These are phyloP conservation scores for Argyrosomus regius DNA, from an alignment of 2,797 vertebrate genomes.

Conservation along the genomic window DNA sequence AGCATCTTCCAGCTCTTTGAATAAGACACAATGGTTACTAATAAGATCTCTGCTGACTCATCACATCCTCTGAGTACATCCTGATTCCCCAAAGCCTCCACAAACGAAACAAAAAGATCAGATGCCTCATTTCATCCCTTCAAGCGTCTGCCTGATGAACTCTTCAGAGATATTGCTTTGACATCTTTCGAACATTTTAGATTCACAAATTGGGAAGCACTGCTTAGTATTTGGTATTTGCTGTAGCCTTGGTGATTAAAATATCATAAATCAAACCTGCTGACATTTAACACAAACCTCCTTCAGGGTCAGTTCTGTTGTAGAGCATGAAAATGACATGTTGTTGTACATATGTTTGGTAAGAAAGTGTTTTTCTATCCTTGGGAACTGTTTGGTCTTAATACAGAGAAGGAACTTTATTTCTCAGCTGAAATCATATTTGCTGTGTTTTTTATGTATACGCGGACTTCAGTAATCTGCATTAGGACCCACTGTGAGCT, in stretches of 20 bases:
- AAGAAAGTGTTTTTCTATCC: constrained; percentile 9
- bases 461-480: constrained; percentile 6
- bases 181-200: constrained; percentile 46
- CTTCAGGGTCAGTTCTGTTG: constrained; percentile 23
- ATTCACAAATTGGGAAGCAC: constrained; percentile 22
- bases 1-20: constrained; percentile 47
- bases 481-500: constrained; percentile 25
- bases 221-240: constrained; percentile 17
- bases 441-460: constrained; percentile 12
- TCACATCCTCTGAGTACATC: constrained; percentile 54
- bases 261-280: constrained; percentile 8
- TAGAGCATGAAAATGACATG: neutral
- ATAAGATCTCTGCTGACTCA: constrained; percentile 74
- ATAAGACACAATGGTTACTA: constrained; percentile 61
- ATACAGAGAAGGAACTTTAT: constrained; percentile 7
- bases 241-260: constrained; percentile 2
- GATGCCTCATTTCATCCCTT: constrained; percentile 66
- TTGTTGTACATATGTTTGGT: constrained; percentile 6
- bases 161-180: constrained; percentile 55
- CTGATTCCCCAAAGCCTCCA: constrained; percentile 55
- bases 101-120: constrained; percentile 68
- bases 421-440: constrained; percentile 30
- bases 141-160: constrained; percentile 52
- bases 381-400: neutral
- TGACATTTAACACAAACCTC: neutral